Evolutionary conservation across 2,888 invertebrate genomes (phyloP), one percentile per base, ranked within the genome.

Genomic region (Abrostola tripartita): DNA sequence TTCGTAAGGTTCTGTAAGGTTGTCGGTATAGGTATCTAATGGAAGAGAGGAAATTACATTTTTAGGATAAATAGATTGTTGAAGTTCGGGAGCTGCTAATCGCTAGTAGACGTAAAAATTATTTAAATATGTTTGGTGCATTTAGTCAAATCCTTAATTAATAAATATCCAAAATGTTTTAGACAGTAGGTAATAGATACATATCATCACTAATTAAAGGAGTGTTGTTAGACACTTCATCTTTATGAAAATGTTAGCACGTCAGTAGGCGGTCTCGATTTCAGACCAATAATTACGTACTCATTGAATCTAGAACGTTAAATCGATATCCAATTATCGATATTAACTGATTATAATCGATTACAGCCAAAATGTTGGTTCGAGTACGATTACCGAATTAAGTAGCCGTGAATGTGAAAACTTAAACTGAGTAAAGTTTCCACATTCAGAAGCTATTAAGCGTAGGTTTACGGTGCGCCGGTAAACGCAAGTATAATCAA

Each of bases 41-140:
- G 37, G 11, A 40, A 10, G 40, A 56, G 52, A 55, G 61, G 57
- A 58, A 72, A 61, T 69, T 47, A 8, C 14, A 14, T 47, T 47
- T 47, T 24, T 24, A 24, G 24, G 24, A n/a, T n/a, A n/a, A 11
- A n/a, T 11, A 42, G 42, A 12, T 42, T 7, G 42, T 12, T n/a
- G 11, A 11, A n/a, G n/a, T 41, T 4, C 41, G n/a, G 41, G 5
- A 41, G 11, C n/a, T n/a, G n/a, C n/a, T n/a, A n/a, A n/a, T n/a
- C n/a, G n/a, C n/a, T n/a, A n/a, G n/a, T n/a, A n/a, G n/a, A n/a
- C n/a, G n/a, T n/a, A n/a, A n/a, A n/a, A n/a, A n/a, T n/a, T n/a
- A n/a, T n/a, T n/a, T n/a, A n/a, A n/a, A n/a, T n/a, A n/a, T n/a
- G n/a, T n/a, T n/a, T n/a, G n/a, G n/a, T n/a, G n/a, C n/a, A n/a